Conservation (phyloP, 2,888 invertebrate genomes). For the Dasypolia templi region DNA sequence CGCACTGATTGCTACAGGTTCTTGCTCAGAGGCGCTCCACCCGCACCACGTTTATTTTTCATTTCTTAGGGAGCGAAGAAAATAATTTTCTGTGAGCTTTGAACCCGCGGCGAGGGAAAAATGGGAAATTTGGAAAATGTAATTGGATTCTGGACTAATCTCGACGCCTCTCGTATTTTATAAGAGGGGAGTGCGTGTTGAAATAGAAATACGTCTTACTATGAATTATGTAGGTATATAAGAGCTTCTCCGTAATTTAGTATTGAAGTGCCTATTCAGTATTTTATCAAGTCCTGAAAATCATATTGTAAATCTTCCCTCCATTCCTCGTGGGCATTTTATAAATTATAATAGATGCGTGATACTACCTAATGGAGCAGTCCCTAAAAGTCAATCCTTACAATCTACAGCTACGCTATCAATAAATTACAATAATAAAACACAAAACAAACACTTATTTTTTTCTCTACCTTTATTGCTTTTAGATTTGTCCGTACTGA, state of each 20-base stretch:
- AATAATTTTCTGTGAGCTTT: constrained; percentile 90
- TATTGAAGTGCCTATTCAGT: constrained; percentile 25
- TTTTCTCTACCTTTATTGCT: background rate
- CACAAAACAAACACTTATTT: too few species aligned
- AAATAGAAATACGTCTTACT: constrained; percentile 72
- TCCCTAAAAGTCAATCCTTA: background rate
- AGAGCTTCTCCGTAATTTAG: constrained; percentile 25
- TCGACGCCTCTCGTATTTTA: constrained; percentile 83
- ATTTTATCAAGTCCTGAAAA: constrained; percentile 7
- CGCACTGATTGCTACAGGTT: constrained; percentile 66
- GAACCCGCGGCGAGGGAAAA: constrained; percentile 87
- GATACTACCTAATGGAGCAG: background rate
- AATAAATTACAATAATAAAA: background rate
- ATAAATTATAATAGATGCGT: background rate
- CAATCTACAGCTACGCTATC: background rate
- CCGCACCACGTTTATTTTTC: constrained; percentile 87
- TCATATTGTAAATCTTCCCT: constrained; percentile 4
- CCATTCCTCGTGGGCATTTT: background rate
- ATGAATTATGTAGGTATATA: constrained; percentile 17
- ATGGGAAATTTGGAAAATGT: constrained; percentile 88
- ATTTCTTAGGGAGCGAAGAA: constrained; percentile 87
- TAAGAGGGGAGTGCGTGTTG: constrained; percentile 82
- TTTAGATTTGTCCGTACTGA: background rate
- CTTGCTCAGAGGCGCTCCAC: constrained; percentile 76
- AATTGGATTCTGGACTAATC: constrained; percentile 89